Conservation (phyloP, 2,797 vertebrate species). For the Cyprinodon diabolis region DNA sequence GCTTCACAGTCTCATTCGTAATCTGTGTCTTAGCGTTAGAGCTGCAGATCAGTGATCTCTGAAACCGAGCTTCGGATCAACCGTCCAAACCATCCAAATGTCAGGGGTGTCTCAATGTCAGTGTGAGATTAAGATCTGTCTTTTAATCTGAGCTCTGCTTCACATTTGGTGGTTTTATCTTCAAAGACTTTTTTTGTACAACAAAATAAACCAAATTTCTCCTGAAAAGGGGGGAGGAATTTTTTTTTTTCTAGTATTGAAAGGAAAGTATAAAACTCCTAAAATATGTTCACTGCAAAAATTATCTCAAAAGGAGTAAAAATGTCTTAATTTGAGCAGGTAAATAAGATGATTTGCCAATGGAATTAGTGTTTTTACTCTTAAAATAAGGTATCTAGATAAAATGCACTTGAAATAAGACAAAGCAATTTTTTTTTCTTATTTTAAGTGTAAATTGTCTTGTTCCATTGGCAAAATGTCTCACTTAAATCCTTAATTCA, state of each 20-base stretch:
- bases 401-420: no score
- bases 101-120: background rate
- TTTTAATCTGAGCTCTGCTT: background rate
- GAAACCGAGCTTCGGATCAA: slow-evolving; percentile 5
- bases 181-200: background rate
- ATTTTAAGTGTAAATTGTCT: no score
- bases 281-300: no score
- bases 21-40: background rate
- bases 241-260: background rate
- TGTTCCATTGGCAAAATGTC: no score
- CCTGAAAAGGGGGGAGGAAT: background rate
- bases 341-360: no score
- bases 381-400: no score
- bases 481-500: no score
- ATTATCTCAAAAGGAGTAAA: no score
- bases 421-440: no score
- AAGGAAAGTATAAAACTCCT: background rate
- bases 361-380: no score
- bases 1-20: slow-evolving; percentile 26
- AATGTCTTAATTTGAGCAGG: no score
- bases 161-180: background rate
- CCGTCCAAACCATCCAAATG: background rate
- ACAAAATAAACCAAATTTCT: background rate
- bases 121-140: background rate
- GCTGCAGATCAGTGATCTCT: slow-evolving; percentile 9